Base-by-base conservation (phyloP, 2,113 vertebrate species). In the Trematomus loennbergii region DNA sequence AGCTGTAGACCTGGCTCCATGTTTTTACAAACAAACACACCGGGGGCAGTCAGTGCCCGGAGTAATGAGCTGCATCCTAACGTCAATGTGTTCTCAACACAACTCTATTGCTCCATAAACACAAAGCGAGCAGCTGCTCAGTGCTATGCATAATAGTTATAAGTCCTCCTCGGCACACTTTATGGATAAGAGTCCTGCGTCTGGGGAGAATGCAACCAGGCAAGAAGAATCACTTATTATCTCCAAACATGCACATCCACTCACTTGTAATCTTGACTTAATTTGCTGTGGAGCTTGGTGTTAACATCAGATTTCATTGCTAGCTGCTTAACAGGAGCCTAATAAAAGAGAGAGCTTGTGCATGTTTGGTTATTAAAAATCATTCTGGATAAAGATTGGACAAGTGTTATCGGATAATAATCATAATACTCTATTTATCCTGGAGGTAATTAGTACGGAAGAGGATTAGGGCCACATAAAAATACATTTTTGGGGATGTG, bases 101-200 rank as follows among this genome's bases (percentile, higher is more conserved):
- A 40, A 59, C 33, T 52, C 18, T 67, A 70, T 64, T 49, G 70
- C 13, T 58, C 65, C 70, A 57, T 57, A 36, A 59, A 63, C 18
- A 33, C 72, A 43, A 48, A 65, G 52, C 17, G 72, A 83, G 76
- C 79, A 80, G 83, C 59, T 77, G 83, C 74, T 83, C 66, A 36
- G 11, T 66, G 83, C 45, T 36, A 11, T 16, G 13, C 55, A 76
- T 82, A 13, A 22, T 12, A 25, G 55, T 12, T 59, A 9, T 0
- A 11, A 60, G 52, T 18, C 52, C 72, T 75, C 58, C 17, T 3
- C 55, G 55, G 29, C 20, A 54, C 57, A 29, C 43, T 58, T 20
- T 40, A 33, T 62, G 29, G 55, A 66, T 29, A 20, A 61, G 45
- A 46, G 33, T 61, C 11, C 4, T 11, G 58, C 13, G 40, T 71